These are phyloP conservation scores for Encarsia formosa DNA, from an alignment of 2,888 invertebrate genomes.

Conservation along the genomic window DNA sequence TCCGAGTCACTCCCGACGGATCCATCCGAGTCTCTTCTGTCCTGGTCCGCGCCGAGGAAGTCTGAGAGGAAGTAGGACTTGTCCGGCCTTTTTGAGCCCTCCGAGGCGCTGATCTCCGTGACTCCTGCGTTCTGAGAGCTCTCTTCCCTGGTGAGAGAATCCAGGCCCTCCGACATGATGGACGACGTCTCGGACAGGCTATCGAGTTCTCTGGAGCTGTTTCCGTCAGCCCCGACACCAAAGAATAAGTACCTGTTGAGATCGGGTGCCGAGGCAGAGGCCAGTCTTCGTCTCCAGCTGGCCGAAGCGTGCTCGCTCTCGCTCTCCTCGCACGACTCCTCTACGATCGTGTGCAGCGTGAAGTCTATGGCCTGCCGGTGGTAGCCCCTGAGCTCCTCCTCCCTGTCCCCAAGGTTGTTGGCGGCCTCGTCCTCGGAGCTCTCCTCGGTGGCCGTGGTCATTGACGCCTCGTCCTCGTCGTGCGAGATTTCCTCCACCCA, in stretches of 20 bases:
- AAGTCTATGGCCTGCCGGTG: constrained; percentile 81
- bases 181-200: constrained; percentile 78
- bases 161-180: constrained; percentile 78
- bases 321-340: constrained; percentile 93
- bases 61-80: constrained; percentile 87
- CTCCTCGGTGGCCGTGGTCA: constrained; percentile 64
- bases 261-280: constrained; percentile 77
- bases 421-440: constrained; percentile 68
- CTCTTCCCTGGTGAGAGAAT: constrained; percentile 65
- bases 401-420: constrained; percentile 58
- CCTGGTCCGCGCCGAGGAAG: constrained; percentile 76
- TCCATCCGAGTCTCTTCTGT: constrained; percentile 74
- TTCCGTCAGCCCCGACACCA: constrained; percentile 55
- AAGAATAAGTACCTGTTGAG: constrained; percentile 89
- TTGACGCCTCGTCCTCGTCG: constrained; percentile 66
- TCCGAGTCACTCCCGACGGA: constrained; percentile 90
- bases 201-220: constrained; percentile 49
- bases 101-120: constrained; percentile 60
- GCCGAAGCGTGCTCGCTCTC: constrained; percentile 64
- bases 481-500: constrained; percentile 87
- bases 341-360: constrained; percentile 87
- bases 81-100: constrained; percentile 60
- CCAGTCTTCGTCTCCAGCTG: constrained; percentile 59
- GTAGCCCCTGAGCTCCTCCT: constrained; percentile 79
- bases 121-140: constrained; percentile 40